Conservation (phyloP, 2,113 vertebrate species). For the Saccopteryx bilineata region DNA sequence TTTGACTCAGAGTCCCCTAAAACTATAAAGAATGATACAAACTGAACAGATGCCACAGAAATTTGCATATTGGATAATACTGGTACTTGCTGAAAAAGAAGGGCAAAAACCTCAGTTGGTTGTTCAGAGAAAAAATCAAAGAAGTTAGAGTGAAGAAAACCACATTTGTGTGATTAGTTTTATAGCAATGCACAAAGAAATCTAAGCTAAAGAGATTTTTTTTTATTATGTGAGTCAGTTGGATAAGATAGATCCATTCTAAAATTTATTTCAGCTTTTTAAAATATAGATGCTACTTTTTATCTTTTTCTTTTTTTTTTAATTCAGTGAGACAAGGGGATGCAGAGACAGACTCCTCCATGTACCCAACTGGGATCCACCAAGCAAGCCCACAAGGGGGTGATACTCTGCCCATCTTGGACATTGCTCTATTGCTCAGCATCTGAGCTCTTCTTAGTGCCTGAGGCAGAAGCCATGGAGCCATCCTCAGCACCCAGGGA, state of each 20-base stretch:
- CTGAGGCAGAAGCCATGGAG: too few species aligned
- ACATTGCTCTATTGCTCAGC: too few species aligned
- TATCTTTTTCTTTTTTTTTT: too few species aligned
- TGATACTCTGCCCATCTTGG: too few species aligned
- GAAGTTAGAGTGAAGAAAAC: not conserved
- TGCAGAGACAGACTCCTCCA: too few species aligned
- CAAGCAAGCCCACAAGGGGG: too few species aligned
- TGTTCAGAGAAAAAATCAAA: not conserved
- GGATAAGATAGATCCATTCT: not conserved
- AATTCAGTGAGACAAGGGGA: too few species aligned
- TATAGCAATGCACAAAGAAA: conserved; percentile 7
- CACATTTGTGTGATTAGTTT: not conserved
- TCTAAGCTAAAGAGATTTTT: not conserved
- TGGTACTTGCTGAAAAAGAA: not conserved
- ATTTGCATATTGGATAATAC: not conserved
- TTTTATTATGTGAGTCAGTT: not conserved
- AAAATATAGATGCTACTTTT: not conserved
- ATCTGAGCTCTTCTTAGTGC: too few species aligned
- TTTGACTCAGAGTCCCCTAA: not conserved
- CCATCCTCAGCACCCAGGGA: too few species aligned
- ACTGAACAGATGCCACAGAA: not conserved
- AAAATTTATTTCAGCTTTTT: conserved; percentile 4
- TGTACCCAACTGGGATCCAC: too few species aligned
- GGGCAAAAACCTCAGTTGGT: not conserved
- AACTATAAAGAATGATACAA: not conserved